A percentile compares a stretch with the other conserved stretches of the same genome.
Evolutionary conservation across 2,113 vertebrate species (phyloP).

Genomic region (Motacilla alba): DNA sequence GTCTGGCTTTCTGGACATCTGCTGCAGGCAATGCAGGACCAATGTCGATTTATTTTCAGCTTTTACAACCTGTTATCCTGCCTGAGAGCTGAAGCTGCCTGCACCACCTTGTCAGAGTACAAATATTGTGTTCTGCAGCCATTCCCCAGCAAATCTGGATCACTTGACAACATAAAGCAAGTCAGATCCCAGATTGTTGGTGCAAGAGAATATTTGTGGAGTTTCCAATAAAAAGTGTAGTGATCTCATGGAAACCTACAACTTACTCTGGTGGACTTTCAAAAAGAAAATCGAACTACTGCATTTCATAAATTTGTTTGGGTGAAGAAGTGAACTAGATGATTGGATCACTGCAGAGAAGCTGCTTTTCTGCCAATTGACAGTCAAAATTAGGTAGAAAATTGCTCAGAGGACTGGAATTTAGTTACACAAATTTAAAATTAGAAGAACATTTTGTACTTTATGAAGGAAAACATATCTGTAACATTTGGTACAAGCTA

Average conservation of each 20-base stretch:
- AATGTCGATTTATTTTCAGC: not conserved
- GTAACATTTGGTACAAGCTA: conserved; percentile 77
- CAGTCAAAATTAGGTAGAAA: conserved; percentile 33
- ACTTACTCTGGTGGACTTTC: conserved; percentile 8
- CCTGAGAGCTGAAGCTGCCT: not conserved
- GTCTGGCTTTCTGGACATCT: not conserved
- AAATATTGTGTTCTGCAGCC: not conserved
- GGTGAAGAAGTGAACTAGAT: conserved; percentile 22
- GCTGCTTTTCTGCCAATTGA: conserved; percentile 36
- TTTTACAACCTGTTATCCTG: not conserved
- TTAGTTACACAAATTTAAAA: conserved; percentile 72
- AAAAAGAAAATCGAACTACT: not conserved
- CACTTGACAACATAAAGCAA: not conserved
- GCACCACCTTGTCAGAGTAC: not conserved
- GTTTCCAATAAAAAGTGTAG: conserved; percentile 24
- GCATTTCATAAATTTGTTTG: not conserved
- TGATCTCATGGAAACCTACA: not conserved
- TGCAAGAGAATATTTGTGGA: not conserved
- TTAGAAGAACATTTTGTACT: conserved; percentile 76
- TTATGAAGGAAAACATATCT: conserved; percentile 74
- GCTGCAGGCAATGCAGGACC: not conserved
- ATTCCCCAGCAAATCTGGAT: not conserved
- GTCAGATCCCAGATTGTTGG: not conserved
- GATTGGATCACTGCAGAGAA: not conserved
- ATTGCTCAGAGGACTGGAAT: conserved; percentile 61